Base-by-base conservation (phyloP, 2,797 vertebrate species). In the Myiotriccus ornatus region DNA sequence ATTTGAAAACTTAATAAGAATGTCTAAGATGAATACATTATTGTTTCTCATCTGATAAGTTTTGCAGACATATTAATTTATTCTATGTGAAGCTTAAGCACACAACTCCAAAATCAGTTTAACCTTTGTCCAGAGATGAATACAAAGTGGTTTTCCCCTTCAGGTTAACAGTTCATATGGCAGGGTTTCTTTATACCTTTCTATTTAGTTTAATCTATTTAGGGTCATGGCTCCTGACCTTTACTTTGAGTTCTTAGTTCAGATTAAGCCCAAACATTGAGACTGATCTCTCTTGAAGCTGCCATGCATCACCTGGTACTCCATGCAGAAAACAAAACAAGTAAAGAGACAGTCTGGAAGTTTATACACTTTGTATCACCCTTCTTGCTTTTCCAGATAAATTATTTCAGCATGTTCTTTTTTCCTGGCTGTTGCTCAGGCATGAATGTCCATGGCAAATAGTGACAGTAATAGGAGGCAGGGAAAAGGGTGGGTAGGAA, bases 401-500 rank as follows among this genome's bases (percentile, higher is more conserved):
- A 62, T 4, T 35, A 79, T 10, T 76, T 63, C 41, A 81, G 2
- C 32, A 84, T 37, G 24, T 5, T 56, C 10, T 28, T 78, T 37
- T 75, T 53, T 25, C 17, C 41, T 55, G 7, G 21, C 7, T 84
- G 17, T 30, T 80, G 8, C 32, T 88, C 2, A 2, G 35, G 57
- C 14, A 21, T 14, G 23, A 68, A 81, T 27, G 30, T 41, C 28
- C 24, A n/a, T 3, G 39, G 59, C 19, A 94, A 65, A 71, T 35
- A n/a, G 5, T 81, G 47, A 60, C 43, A 84, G 27, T 37, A 68
- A 24, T 3, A 63, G 27, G 17, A 86, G 21, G 6, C 30, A 50
- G 12, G 1, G 3, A 32, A 30, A n/a, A 12, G 3, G 1, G 2
- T 16, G 27, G 7, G 0, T 21, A 1, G 12, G 11, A 3, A 1